Percentiles rank a stretch among this genome's conserved stretches.
phyloP scores from a whole-genome alignment of 2,888 invertebrate genomes.

The Plebejus argus region DNA sequence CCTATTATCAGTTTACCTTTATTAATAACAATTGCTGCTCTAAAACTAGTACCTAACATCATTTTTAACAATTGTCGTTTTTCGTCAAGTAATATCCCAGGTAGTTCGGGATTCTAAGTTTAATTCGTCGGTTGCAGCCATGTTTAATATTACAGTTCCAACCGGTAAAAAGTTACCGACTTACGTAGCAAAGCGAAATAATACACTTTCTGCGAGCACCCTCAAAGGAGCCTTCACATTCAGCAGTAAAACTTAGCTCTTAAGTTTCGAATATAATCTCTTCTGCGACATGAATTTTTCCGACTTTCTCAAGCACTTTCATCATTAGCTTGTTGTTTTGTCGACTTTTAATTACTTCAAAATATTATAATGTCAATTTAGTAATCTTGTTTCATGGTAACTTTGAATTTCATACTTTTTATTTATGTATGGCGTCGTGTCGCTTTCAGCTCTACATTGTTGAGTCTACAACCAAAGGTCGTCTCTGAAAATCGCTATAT shows the following conservation, averaged over 20 bases:
- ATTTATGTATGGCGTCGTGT: no score
- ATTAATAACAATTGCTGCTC: no score
- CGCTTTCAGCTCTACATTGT: not conserved
- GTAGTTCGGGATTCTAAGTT: not conserved
- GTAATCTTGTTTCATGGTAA: not conserved
- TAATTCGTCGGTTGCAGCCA: not conserved
- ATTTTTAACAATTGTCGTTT: not conserved
- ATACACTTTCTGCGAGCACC: slow-evolving; percentile 20
- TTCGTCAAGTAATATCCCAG: not conserved
- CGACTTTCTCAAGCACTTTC: slow-evolving; percentile 7
- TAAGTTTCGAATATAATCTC: slow-evolving; percentile 25
- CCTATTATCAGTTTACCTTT: no score
- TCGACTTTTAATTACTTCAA: not conserved
- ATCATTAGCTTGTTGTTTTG: slow-evolving; percentile 2
- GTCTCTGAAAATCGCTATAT: not conserved
- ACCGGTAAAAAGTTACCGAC: slow-evolving; percentile 20
- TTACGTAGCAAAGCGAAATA: slow-evolving; percentile 25
- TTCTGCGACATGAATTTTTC: slow-evolving; percentile 24
- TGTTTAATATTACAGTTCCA: slow-evolving; percentile 10
- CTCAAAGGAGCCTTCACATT: slow-evolving; percentile 24
- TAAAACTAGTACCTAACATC: no score
- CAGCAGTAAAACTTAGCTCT: slow-evolving; percentile 23
- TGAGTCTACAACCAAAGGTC: not conserved
- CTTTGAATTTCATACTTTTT: no score
- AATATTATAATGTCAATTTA: not conserved